Base-by-base conservation (phyloP, 2,888 invertebrate species). In the Prionchulus punctatus region DNA sequence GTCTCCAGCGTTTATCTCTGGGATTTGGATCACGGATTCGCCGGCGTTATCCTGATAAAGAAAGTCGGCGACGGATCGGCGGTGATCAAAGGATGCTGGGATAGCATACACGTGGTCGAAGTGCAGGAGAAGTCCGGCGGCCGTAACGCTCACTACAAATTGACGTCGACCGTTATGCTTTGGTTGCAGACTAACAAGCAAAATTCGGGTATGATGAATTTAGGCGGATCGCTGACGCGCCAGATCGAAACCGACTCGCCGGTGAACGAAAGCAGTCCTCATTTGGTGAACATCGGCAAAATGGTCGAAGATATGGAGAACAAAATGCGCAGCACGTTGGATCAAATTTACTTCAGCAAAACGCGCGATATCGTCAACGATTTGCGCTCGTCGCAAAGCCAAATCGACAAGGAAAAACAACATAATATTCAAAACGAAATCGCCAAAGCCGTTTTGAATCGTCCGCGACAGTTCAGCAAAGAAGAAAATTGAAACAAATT, bases 41-140 rank as follows among this genome's bases (percentile, higher is more conserved):
- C 80, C 77, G 90, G 90, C 64, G 96, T 94, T 43, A 92, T 99
- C 70, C 79, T 99, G 67, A 96, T 99, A 67, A 98, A 98, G 75
- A 98, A 99, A 76, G 91, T 90, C 1, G 96, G 94, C 0, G 94
- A 96, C 74, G 94, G 94, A n/a, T 91, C 91, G 43, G 91, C 89
- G 76, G 92, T 90, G 76, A 96, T 96, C 66, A 92, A 92, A 73
- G 98, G 98, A 1, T 96, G 96, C 74, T 99, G 98, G 98, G 98
- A 98, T 73, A 96, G 96, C 1, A 92, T 98, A 69, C 98, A 99
- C 71, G 98, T 99, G 0, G 89, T 98, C 21, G 98, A 99, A 76
- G 94, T 61, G 1, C 62, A 89, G 71, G 92, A 94, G 72, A 94
- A 94, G 75, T 84, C 88, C 52, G 85, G 85, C 27, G 92, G 92